phyloP scores from a whole-genome alignment of 1,140 invertebrate genomes.

The Zaprionus gabonicus region DNA sequence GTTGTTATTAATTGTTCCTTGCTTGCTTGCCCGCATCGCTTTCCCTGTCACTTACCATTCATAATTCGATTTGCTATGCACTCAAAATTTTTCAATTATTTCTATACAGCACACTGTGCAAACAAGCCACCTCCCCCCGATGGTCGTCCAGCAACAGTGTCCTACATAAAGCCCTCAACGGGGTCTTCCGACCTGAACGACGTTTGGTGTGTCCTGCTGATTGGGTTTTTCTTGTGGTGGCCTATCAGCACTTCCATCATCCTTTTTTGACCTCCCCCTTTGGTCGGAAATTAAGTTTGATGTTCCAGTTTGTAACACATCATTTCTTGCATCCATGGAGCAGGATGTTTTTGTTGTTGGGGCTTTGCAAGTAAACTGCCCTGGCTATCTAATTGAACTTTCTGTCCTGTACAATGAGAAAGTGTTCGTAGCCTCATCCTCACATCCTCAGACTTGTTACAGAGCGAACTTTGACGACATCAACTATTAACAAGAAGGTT shows the following conservation, averaged over 20 bases:
- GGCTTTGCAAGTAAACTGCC: background rate
- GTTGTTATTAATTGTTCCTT: constrained; percentile 71
- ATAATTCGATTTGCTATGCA: constrained; percentile 76
- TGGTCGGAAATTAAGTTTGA: constrained; percentile 66
- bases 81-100: constrained; percentile 79
- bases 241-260: constrained; percentile 34
- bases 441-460: no score
- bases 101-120: constrained; percentile 33
- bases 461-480: no score
- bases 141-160: background rate
- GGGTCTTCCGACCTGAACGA: constrained; percentile 54
- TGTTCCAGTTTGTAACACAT: constrained; percentile 66
- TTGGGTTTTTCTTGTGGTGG: constrained; percentile 71
- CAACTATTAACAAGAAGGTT: no score
- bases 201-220: constrained; percentile 40
- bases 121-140: background rate
- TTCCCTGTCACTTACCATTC: constrained; percentile 66
- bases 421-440: no score
- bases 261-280: background rate
- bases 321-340: background rate
- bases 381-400: constrained; percentile 2
- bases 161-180: background rate
- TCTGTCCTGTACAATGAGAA: background rate
- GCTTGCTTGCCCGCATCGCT: constrained; percentile 13
- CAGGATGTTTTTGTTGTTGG: background rate